These are phyloP conservation scores for Drosophila subquinaria DNA, from an alignment of 2,888 invertebrate species.

Conservation along the genomic window DNA sequence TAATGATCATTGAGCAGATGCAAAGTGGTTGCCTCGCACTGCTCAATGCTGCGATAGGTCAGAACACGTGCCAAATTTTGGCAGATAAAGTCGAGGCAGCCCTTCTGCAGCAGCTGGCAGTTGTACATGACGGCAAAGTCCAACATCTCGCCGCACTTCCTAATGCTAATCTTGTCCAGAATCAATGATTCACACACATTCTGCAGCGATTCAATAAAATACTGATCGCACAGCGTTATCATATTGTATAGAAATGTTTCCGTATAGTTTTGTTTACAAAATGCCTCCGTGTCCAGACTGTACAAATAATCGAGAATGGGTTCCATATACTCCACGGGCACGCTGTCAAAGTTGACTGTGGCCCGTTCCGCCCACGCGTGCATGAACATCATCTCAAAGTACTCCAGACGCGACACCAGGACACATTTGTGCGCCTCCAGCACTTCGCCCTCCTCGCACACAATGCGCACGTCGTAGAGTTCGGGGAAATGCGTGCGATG, in stretches of 20 bases:
- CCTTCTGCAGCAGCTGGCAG: constrained; percentile 89
- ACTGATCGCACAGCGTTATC: constrained; percentile 92
- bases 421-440: constrained; percentile 92
- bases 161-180: constrained; percentile 89
- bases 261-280: constrained; percentile 88
- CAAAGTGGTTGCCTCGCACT: constrained; percentile 88
- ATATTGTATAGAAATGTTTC: constrained; percentile 91
- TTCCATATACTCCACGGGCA: constrained; percentile 86
- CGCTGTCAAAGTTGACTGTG: constrained; percentile 79
- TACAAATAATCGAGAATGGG: constrained; percentile 92
- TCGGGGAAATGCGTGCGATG: constrained; percentile 86
- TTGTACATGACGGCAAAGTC: constrained; percentile 92
- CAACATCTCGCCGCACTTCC: constrained; percentile 91
- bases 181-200: constrained; percentile 90
- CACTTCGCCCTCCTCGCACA: constrained; percentile 86
- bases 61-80: constrained; percentile 91
- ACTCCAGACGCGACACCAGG: constrained; percentile 92
- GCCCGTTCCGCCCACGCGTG: constrained; percentile 88
- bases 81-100: constrained; percentile 92
- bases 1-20: constrained; percentile 90
- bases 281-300: constrained; percentile 88
- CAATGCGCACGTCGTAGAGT: constrained; percentile 88
- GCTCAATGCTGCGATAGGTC: constrained; percentile 89
- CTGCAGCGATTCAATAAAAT: constrained; percentile 90
- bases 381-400: constrained; percentile 94